Evolutionary conservation across 1,140 invertebrate species (phyloP).

Genomic region (Drosophila willistoni): DNA sequence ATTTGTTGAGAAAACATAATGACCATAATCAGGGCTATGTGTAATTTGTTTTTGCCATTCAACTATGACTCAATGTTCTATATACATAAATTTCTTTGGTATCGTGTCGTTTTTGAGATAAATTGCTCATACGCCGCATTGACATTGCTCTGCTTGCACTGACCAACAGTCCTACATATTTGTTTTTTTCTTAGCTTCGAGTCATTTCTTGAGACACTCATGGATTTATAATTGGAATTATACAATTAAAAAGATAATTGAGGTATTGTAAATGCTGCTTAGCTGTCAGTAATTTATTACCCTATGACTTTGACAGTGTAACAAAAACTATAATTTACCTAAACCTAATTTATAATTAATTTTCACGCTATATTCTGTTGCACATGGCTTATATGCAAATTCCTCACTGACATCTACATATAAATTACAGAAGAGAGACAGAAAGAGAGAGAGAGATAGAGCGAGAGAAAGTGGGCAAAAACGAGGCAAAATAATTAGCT

Average conservation of each 20-base stretch:
- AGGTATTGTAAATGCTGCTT: background rate
- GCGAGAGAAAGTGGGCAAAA: background rate
- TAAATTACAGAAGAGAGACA: slow-evolving; percentile 41
- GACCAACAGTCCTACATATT: slow-evolving; percentile 10
- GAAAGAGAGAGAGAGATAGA: background rate
- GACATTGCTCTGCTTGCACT: slow-evolving; percentile 48
- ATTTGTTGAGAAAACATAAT: slow-evolving; percentile 13
- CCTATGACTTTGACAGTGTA: slow-evolving; percentile 18
- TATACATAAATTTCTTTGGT: slow-evolving; percentile 18
- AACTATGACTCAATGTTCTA: slow-evolving; percentile 49
- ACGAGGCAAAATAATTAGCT: slow-evolving; percentile 49
- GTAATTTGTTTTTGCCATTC: slow-evolving; percentile 37
- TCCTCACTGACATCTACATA: slow-evolving; percentile 30
- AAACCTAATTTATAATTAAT: slow-evolving; percentile 45
- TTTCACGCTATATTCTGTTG: slow-evolving; percentile 26
- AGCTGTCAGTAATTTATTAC: slow-evolving; percentile 2
- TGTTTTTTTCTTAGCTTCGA: slow-evolving; percentile 15
- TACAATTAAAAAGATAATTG: slow-evolving; percentile 11
- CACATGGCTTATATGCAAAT: slow-evolving; percentile 41
- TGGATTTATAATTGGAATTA: slow-evolving; percentile 17
- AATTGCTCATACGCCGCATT: slow-evolving; percentile 63
- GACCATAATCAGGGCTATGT: slow-evolving; percentile 23
- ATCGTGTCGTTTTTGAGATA: slow-evolving; percentile 14
- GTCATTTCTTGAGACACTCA: slow-evolving; percentile 54
- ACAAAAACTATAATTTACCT: slow-evolving; percentile 5